Conservation (phyloP, 2,113 vertebrate species). For the Zosterops japonicus region DNA sequence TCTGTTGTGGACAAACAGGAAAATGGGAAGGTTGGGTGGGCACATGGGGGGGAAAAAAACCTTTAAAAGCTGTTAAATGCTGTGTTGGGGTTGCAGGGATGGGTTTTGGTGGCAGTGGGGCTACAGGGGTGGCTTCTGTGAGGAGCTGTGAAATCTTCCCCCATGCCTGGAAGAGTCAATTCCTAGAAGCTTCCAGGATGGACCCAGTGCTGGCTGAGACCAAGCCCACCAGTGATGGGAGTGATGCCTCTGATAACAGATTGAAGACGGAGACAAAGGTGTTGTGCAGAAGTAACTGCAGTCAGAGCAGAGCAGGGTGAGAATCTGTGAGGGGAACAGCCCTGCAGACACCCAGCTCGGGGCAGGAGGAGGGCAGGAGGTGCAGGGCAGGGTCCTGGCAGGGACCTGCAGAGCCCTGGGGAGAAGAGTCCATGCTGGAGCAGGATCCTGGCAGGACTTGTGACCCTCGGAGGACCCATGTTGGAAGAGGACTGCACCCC, state of each 20-base stretch:
- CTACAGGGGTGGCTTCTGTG: background rate
- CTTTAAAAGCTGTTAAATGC: background rate
- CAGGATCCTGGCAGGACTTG: background rate
- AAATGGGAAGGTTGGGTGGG: background rate
- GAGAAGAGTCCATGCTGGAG: background rate
- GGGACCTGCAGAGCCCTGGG: no score
- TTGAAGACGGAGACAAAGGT: background rate
- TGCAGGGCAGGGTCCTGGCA: no score
- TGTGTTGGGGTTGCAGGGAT: background rate
- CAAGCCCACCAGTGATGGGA: accelerated
- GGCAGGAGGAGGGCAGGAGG: no score
- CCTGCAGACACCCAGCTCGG: background rate
- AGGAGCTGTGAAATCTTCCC: background rate
- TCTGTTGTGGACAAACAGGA: background rate
- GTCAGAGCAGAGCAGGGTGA: background rate
- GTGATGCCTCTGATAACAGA: background rate
- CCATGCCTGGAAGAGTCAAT: background rate
- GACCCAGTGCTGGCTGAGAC: background rate
- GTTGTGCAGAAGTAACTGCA: no score
- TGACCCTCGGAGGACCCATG: background rate
- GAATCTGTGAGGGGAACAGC: background rate
- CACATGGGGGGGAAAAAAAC: accelerated
- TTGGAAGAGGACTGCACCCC: background rate
- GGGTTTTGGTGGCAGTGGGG: background rate
- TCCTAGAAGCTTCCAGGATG: background rate